Evolutionary conservation across 1,140 invertebrate genomes (phyloP), one percentile per base, ranked within the genome.

Genomic region (Trichomalopsis sarcophagae): DNA sequence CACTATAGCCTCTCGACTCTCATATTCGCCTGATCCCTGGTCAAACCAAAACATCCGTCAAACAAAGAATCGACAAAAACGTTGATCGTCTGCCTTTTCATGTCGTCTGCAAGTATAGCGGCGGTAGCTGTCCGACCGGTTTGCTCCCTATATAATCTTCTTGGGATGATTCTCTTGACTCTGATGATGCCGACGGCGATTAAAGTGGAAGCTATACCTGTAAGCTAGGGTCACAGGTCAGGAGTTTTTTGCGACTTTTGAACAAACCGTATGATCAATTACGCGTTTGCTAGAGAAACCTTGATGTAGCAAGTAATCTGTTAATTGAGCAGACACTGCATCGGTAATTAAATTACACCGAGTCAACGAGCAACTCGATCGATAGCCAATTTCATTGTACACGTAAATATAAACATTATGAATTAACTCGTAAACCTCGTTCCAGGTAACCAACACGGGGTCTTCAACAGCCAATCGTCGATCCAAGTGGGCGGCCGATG

Each of bases 391-490:
- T 11, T 44, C 40, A 44, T 44, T 44, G 40, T 44, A 9, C 9
- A 36, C 74, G 33, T 36, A 36, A 36, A 36, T 6, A 5, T 36
- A 36, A 36, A 36, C 5, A 36, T 36, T 36, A 36, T 36, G 33
- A 36, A 23, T 7, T 44, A 3, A 36, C 6, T 44, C 0, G 40
- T 1, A 7, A 44, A 44, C 9, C 10, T 44, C 40, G 9, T 87
- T 88, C 7, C 91, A 98, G 98, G 97, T 82, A 95, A 96, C 88
- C 97, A 98, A 89, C 95, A 97, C 75, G 96, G 96, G 74, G 97
- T 98, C 30, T 99, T 99, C 94, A 99, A 99, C 93, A 96, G 96
- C 89, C 98, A 98, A 94, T 97, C 97, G 13, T 96, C 95, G 30
- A 96, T 99, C 78, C 96, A 97, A 89, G 95, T 99, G n/a, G 98